phyloP scores from a whole-genome alignment of 2,888 invertebrate species.

The Drosophila bunnanda region DNA sequence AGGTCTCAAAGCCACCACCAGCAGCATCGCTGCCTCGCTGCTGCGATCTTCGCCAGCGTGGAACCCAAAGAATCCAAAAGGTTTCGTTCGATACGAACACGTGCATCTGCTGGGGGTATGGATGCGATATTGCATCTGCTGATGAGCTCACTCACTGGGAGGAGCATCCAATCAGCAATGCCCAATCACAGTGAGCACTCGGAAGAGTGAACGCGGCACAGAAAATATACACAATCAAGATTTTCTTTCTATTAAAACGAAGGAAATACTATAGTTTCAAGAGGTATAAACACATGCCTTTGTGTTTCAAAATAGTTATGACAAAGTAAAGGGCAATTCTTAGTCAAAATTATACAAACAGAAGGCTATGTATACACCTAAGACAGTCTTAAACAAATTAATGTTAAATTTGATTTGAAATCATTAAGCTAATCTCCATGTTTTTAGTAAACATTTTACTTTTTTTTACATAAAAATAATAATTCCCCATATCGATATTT shows the following conservation, averaged over 20 bases:
- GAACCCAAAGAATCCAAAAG: constrained; percentile 7
- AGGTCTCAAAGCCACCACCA: constrained; percentile 19
- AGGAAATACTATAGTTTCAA: not conserved
- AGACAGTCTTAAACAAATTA: too few species aligned
- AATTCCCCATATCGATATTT: not conserved
- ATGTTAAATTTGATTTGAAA: too few species aligned
- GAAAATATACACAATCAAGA: not conserved
- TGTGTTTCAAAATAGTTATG: not conserved
- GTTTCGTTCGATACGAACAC: constrained; percentile 13
- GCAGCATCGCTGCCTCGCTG: not conserved
- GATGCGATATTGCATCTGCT: constrained; percentile 11
- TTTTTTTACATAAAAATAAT: not conserved
- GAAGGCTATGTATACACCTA: too few species aligned
- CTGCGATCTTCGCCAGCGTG: constrained; percentile 10
- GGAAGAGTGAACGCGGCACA: not conserved
- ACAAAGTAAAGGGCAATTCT: not conserved
- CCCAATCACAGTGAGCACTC: not conserved
- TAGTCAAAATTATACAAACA: not conserved
- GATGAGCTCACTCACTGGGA: constrained; percentile 25
- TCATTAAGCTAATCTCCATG: too few species aligned
- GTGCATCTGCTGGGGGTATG: constrained; percentile 4
- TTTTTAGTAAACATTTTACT: not conserved
- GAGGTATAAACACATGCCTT: not conserved
- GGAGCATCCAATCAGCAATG: constrained; percentile 1
- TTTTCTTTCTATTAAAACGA: not conserved